A percentile compares a stretch with the other conserved stretches of the same genome.
Evolutionary conservation across 1,140 invertebrate species (phyloP).

Genomic region (Paraescarpia echinospica): DNA sequence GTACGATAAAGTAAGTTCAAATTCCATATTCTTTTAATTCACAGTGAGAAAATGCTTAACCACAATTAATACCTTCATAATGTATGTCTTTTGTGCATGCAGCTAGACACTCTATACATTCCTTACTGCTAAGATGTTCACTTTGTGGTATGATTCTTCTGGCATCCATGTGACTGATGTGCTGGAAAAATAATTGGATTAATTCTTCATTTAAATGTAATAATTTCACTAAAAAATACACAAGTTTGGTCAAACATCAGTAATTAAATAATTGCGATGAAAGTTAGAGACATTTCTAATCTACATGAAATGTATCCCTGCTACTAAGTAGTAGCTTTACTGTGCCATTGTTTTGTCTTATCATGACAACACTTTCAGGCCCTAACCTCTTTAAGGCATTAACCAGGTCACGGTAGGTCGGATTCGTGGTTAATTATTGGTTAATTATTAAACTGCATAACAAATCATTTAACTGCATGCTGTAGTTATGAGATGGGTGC

Average conservation of each 20-base stretch:
- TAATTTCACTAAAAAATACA: not conserved
- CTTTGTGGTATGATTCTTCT: too few relatives aligned
- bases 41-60: too few relatives aligned
- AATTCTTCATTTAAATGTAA: not conserved
- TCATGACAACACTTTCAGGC: too few relatives aligned
- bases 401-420: not conserved
- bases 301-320: not conserved
- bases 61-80: too few relatives aligned
- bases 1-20: too few relatives aligned
- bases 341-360: not conserved
- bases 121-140: too few relatives aligned
- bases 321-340: not conserved
- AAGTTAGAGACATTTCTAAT: not conserved
- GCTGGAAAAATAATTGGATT: too few relatives aligned
- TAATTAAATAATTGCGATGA: not conserved
- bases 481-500: not conserved
- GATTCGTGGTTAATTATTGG: not conserved
- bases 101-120: too few relatives aligned
- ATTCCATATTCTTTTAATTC: too few relatives aligned
- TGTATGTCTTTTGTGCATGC: too few relatives aligned
- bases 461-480: not conserved
- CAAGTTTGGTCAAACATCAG: not conserved
- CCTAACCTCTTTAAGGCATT: not conserved
- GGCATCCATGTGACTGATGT: too few relatives aligned
- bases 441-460: not conserved